A percentile compares a stretch with the other conserved stretches of the same genome.
phyloP scores from a whole-genome alignment of 2,888 invertebrate species.

The Drosophila buzzatii region DNA sequence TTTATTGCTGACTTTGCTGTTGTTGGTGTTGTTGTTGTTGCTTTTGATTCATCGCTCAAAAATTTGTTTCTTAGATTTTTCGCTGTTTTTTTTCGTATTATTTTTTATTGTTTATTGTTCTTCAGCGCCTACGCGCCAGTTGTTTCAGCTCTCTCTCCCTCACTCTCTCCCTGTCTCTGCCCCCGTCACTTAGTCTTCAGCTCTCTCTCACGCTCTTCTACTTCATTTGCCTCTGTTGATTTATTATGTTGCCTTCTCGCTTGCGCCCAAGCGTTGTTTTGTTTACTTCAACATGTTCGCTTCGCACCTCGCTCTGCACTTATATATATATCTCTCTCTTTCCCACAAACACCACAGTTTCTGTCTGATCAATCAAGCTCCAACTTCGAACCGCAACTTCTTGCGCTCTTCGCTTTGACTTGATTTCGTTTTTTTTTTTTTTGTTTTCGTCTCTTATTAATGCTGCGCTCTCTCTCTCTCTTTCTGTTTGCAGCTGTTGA shows the following conservation, averaged over 20 bases:
- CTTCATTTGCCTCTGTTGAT: conserved; percentile 7
- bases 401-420: conserved; percentile 16
- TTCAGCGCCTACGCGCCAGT: conserved; percentile 61
- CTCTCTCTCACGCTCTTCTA: conserved; percentile 4
- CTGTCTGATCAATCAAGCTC: conserved; percentile 46
- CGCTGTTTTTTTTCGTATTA: conserved; percentile 8
- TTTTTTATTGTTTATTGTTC: conserved; percentile 51
- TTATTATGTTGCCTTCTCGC: conserved; percentile 11
- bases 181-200: too few species aligned
- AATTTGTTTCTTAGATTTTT: conserved; percentile 27
- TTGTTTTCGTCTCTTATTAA: background rate
- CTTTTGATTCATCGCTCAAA: conserved; percentile 50
- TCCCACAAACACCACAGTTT: background rate
- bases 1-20: conserved; percentile 11
- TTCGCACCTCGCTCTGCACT: conserved; percentile 12
- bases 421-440: background rate
- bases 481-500: conserved; percentile 44
- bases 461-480: conserved; percentile 3
- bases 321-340: conserved; percentile 15
- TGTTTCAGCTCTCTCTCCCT: conserved; percentile 8
- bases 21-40: conserved; percentile 3
- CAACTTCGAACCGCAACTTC: conserved; percentile 43
- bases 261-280: conserved; percentile 38
- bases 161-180: conserved; percentile 5
- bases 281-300: conserved; percentile 54